Evolutionary conservation across 2,888 invertebrate species (phyloP).

Genomic region (Drosophila rellima): DNA sequence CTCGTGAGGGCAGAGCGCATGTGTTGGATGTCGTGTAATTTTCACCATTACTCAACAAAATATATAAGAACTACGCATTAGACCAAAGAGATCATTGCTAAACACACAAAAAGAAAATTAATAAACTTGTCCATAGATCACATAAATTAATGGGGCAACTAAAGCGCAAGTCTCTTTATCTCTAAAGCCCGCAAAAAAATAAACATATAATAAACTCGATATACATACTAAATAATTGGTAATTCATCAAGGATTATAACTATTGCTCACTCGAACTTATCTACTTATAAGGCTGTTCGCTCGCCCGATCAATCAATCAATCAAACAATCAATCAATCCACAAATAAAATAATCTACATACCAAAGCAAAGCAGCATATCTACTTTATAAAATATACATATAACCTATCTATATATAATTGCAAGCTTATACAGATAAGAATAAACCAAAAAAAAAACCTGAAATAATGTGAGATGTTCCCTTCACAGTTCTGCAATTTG

Average conservation of each 20-base stretch:
- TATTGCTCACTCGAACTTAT: constrained; percentile 71
- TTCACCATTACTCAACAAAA: constrained; percentile 73
- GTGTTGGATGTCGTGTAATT: constrained; percentile 86
- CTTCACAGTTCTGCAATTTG: constrained; percentile 91
- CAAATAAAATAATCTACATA: constrained; percentile 53
- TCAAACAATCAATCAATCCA: constrained; percentile 40
- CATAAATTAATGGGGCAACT: constrained; percentile 57
- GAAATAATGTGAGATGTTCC: constrained; percentile 88
- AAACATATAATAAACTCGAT: constrained; percentile 35
- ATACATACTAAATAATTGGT: constrained; percentile 44
- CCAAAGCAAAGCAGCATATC: constrained; percentile 37
- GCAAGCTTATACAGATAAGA: constrained; percentile 36
- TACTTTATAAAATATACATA: constrained; percentile 36
- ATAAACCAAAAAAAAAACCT: constrained; percentile 41
- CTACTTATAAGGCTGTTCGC: constrained; percentile 63
- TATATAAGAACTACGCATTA: constrained; percentile 60
- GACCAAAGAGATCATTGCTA: constrained; percentile 69
- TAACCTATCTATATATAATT: constrained; percentile 34
- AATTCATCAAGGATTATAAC: constrained; percentile 76
- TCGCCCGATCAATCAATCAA: constrained; percentile 46
- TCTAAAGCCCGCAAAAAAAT: constrained; percentile 43
- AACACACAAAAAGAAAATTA: constrained; percentile 19
- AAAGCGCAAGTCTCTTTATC: constrained; percentile 58
- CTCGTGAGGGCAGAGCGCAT: constrained; percentile 86
- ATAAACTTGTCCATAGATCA: constrained; percentile 57